phyloP scores from a whole-genome alignment of 1,140 invertebrate species.

The Chironomus tepperi region DNA sequence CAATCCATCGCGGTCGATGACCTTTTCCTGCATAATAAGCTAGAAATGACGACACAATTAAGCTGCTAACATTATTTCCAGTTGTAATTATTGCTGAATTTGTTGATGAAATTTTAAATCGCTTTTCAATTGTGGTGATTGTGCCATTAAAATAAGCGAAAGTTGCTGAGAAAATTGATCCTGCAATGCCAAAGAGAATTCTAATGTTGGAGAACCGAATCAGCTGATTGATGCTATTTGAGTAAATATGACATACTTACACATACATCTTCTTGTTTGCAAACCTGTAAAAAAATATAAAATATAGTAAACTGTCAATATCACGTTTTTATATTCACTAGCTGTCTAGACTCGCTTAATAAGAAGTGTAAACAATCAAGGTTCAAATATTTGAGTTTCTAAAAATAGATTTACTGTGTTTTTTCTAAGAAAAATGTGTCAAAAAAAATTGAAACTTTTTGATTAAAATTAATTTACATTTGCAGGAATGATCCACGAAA shows the following conservation, averaged over 20 bases:
- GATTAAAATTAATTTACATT: slow-evolving; percentile 27
- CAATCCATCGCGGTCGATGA: slow-evolving; percentile 60
- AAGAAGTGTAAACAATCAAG: no score
- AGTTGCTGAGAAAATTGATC: slow-evolving; percentile 61
- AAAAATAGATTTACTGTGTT: no score
- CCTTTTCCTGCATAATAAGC: slow-evolving; percentile 57
- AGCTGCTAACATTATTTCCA: slow-evolving; percentile 55
- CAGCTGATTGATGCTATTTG: neutral
- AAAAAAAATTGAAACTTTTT: neutral
- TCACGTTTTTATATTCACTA: no score
- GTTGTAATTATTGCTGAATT: slow-evolving; percentile 64
- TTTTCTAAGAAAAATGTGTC: no score
- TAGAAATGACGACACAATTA: slow-evolving; percentile 49
- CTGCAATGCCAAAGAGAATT: slow-evolving; percentile 60
- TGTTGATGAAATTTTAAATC: slow-evolving; percentile 68
- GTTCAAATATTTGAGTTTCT: no score
- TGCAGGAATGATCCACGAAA: slow-evolving; percentile 49
- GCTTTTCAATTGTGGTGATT: slow-evolving; percentile 70
- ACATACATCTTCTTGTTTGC: slow-evolving; percentile 69
- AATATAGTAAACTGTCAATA: no score
- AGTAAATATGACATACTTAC: neutral
- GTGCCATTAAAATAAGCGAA: slow-evolving; percentile 70
- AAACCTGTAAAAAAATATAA: slow-evolving; percentile 39
- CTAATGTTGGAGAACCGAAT: neutral
- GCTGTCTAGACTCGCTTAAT: no score